Conservation (phyloP, 1,140 invertebrate genomes). For the Maconellicoccus hirsutus region DNA sequence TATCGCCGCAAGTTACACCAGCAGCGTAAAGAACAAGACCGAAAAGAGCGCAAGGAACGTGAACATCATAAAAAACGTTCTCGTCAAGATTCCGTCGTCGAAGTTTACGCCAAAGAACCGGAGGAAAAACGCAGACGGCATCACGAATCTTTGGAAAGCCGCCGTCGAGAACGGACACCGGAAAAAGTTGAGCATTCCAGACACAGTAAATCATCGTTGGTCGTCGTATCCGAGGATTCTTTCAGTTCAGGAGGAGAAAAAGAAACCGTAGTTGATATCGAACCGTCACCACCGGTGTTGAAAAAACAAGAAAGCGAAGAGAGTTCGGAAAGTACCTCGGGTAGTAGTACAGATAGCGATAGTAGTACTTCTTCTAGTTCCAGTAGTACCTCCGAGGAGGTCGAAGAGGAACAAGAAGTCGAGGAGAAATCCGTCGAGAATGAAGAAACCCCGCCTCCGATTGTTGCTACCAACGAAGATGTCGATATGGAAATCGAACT, state of each 20-base stretch:
- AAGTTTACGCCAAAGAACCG: background rate
- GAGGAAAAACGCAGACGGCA: background rate
- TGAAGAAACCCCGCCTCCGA: conserved; percentile 42
- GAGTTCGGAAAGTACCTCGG: background rate
- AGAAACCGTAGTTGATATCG: background rate
- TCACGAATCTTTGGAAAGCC: background rate
- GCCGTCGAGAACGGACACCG: background rate
- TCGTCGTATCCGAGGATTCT: background rate
- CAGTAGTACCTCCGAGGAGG: background rate
- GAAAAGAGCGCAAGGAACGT: background rate
- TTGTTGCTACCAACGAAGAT: background rate
- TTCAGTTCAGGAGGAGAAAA: background rate
- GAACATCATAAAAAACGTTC: background rate
- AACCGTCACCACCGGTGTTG: conserved; percentile 29
- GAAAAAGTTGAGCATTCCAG: background rate
- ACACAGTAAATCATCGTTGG: background rate
- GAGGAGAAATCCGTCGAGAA: conserved; percentile 27
- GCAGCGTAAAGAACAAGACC: background rate
- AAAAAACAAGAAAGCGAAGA: conserved; percentile 36
- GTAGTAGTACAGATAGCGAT: conserved; percentile 24
- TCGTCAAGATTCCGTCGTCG: background rate
- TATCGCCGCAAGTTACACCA: background rate
- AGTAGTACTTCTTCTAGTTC: conserved; percentile 24
- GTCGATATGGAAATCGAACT: conserved; percentile 64
- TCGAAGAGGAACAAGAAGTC: background rate